phyloP scores from a whole-genome alignment of 2,797 vertebrate species.

The Anomalospiza imberbis region DNA sequence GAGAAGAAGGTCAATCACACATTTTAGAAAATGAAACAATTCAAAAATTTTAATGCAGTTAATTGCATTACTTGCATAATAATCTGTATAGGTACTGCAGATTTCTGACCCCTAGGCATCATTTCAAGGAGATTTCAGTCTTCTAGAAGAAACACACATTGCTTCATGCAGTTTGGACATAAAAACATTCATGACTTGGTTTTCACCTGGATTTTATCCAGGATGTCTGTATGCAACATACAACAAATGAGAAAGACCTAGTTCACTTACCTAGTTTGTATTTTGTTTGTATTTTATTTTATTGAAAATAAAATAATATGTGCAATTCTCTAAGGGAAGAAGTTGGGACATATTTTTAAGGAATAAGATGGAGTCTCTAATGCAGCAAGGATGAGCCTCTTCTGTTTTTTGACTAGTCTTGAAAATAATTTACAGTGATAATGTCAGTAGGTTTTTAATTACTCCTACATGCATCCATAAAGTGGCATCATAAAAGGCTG shows the following conservation, averaged over 20 bases:
- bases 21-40: background rate
- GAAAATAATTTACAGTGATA: background rate
- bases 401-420: background rate
- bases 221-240: background rate
- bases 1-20: background rate
- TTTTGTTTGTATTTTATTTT: background rate
- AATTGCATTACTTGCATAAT: background rate
- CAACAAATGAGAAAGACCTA: accelerated
- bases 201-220: background rate
- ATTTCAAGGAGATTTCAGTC: background rate
- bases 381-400: background rate
- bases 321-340: background rate
- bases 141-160: background rate
- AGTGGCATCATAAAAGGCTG: background rate
- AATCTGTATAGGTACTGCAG: background rate
- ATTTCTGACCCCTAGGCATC: background rate
- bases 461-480: background rate
- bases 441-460: background rate
- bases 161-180: background rate
- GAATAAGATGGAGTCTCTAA: background rate
- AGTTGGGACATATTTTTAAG: background rate
- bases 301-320: background rate
- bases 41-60: background rate
- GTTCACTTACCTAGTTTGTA: background rate
- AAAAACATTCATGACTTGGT: background rate